Conservation (phyloP, 2,888 invertebrate species). For the Drosophila affinis region DNA sequence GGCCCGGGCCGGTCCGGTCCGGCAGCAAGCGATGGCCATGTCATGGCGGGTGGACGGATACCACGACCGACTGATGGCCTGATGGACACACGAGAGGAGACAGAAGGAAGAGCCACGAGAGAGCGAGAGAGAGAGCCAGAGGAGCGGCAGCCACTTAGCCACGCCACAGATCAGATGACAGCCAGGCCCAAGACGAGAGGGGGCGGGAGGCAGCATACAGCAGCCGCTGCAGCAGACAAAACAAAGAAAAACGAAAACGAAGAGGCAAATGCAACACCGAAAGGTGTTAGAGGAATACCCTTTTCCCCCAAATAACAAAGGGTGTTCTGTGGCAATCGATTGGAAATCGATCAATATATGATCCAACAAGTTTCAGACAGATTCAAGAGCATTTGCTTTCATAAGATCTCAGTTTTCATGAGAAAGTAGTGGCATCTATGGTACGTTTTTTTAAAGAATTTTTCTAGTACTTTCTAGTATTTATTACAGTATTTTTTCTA, state of each 20-base stretch:
- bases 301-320: neutral
- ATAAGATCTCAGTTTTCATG: too few species aligned
- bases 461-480: too few species aligned
- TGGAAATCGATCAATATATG: neutral
- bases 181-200: conserved; percentile 59
- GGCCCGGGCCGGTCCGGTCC: conserved; percentile 13
- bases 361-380: neutral
- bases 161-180: conserved; percentile 77
- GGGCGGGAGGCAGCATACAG: conserved; percentile 61
- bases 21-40: conserved; percentile 57
- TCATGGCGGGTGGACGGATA: conserved; percentile 53
- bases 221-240: conserved; percentile 10
- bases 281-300: conserved; percentile 12
- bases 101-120: neutral
- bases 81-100: conserved; percentile 19
- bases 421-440: too few species aligned
- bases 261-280: neutral
- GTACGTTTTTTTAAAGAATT: neutral
- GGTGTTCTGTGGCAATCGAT: neutral
- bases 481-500: too few species aligned
- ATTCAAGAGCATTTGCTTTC: too few species aligned
- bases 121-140: conserved; percentile 26
- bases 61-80: conserved; percentile 20
- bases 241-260: conserved; percentile 15
- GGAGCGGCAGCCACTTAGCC: conserved; percentile 62